A percentile compares a stretch with the other conserved stretches of the same genome.
Conservation (phyloP, 2,888 invertebrate species). For the Andrena fulva region DNA sequence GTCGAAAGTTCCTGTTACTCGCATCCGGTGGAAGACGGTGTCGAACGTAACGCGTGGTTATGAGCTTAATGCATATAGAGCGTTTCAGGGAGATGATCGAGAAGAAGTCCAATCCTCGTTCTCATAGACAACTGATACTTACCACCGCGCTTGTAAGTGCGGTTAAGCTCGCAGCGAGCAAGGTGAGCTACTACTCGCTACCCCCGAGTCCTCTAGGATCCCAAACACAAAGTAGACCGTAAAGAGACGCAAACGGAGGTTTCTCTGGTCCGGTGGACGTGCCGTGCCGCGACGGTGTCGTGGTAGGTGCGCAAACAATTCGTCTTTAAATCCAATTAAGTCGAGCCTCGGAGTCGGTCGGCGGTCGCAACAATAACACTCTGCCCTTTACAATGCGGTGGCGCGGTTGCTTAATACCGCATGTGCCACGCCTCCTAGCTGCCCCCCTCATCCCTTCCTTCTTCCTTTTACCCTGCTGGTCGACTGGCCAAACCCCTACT, state of each 20-base stretch:
- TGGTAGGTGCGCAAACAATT: constrained; percentile 77
- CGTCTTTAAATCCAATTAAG: constrained; percentile 83
- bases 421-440: constrained; percentile 80
- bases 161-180: too few species aligned
- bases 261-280: constrained; percentile 36
- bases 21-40: constrained; percentile 66
- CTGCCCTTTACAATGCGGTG: constrained; percentile 77
- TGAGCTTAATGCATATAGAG: constrained; percentile 42
- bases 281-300: constrained; percentile 35
- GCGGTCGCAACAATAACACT: constrained; percentile 80
- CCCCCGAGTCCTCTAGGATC: not conserved
- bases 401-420: constrained; percentile 79
- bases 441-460: constrained; percentile 55
- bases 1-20: constrained; percentile 68
- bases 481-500: constrained; percentile 46
- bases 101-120: too few species aligned
- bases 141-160: too few species aligned
- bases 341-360: constrained; percentile 71
- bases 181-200: not conserved
- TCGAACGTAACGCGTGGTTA: constrained; percentile 53
- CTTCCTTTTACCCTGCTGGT: constrained; percentile 43
- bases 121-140: too few species aligned
- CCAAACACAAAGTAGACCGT: not conserved
- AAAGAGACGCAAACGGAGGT: constrained; percentile 9
- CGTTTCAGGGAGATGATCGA: constrained; percentile 16